phyloP scores from a whole-genome alignment of 2,113 vertebrate genomes.

The Dascyllus trimaculatus region DNA sequence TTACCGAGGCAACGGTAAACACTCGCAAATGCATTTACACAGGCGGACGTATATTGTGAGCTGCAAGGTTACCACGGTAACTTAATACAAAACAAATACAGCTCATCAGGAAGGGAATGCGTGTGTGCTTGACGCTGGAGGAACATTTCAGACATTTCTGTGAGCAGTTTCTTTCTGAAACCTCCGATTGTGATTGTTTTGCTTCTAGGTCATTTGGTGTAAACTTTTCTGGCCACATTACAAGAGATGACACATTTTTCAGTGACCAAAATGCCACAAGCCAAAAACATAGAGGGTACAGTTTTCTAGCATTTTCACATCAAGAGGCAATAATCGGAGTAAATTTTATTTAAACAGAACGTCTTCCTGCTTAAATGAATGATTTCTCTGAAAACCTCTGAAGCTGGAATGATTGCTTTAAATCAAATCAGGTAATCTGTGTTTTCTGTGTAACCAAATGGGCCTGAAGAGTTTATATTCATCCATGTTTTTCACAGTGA shows the following conservation, averaged over 20 bases:
- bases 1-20: slow-evolving; percentile 56
- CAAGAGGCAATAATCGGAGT: no score
- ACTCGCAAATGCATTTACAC: slow-evolving; percentile 42
- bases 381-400: no score
- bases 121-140: slow-evolving; percentile 16
- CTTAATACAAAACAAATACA: slow-evolving; percentile 36
- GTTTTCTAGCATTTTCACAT: no score
- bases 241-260: neutral
- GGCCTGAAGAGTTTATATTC: no score
- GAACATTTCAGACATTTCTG: slow-evolving; percentile 7
- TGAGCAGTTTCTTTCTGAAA: neutral
- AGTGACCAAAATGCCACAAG: slow-evolving; percentile 3
- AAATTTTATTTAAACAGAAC: no score
- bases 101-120: neutral
- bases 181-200: neutral
- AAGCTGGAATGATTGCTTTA: no score
- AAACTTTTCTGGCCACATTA: no score
- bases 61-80: slow-evolving; percentile 48
- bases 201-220: no score
- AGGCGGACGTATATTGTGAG: slow-evolving; percentile 49
- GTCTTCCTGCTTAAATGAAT: no score
- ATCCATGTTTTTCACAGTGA: no score
- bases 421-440: no score
- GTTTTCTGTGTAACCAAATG: no score
- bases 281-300: neutral